Evolutionary conservation across 2,113 vertebrate genomes (phyloP).

Genomic region (Oceanites oceanicus): DNA sequence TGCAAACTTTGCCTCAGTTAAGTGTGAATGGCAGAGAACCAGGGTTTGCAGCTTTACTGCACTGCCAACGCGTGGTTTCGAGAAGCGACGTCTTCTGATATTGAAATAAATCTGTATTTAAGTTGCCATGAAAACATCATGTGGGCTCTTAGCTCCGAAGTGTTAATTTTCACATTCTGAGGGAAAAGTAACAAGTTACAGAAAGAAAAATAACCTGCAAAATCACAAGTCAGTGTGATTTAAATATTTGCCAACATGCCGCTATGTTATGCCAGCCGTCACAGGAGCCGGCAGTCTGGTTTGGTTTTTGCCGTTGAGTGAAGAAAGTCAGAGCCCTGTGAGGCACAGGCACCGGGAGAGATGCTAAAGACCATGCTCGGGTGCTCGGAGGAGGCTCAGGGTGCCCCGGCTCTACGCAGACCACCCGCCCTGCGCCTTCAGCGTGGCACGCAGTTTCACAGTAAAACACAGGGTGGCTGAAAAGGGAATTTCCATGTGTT

Average conservation of each 20-base stretch:
- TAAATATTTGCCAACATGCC: not conserved
- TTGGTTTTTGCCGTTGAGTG: not conserved
- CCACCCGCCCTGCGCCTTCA: too few relatives aligned
- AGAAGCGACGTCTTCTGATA: not conserved
- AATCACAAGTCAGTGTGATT: not conserved
- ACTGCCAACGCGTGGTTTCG: rapidly evolving
- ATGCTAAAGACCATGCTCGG: not conserved
- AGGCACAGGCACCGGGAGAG: not conserved
- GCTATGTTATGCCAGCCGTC: not conserved
- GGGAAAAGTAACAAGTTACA: not conserved
- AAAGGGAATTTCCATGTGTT: not conserved
- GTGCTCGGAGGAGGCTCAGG: not conserved
- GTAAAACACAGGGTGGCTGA: not conserved
- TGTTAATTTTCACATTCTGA: not conserved
- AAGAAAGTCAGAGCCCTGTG: not conserved
- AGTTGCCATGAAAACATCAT: not conserved
- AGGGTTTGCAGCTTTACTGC: not conserved
- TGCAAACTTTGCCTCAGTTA: not conserved
- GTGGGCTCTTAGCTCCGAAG: not conserved
- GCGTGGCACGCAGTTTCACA: not conserved
- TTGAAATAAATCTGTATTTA: not conserved
- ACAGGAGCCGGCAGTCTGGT: not conserved
- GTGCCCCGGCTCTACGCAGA: rapidly evolving
- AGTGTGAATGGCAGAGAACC: not conserved
- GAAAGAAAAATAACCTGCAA: not conserved